Percentiles rank a stretch among this genome's conserved stretches.
These are phyloP conservation scores for Lordiphosa andalusiaca DNA, from an alignment of 2,888 invertebrate species.

Conservation along the genomic window DNA sequence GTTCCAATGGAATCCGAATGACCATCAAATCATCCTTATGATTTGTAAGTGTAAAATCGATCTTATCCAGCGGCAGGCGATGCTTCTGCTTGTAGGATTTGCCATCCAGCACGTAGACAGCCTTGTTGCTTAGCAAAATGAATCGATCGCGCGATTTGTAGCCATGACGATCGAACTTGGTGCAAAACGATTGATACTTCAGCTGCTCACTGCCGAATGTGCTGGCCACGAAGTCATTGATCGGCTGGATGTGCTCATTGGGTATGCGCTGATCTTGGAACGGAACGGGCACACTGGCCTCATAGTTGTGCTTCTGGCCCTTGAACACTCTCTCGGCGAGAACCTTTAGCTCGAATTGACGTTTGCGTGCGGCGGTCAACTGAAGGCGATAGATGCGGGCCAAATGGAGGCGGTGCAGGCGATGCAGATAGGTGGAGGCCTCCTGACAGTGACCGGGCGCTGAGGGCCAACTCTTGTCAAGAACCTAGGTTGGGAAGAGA, in stretches of 20 bases:
- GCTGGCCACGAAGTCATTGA: conserved; percentile 84
- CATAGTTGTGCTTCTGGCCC: conserved; percentile 91
- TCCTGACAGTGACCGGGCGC: conserved; percentile 88
- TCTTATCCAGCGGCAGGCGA: conserved; percentile 87
- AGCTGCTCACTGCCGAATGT: conserved; percentile 87
- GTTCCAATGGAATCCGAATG: conserved; percentile 89
- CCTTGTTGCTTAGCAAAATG: conserved; percentile 88
- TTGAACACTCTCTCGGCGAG: conserved; percentile 92
- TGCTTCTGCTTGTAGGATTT: conserved; percentile 91
- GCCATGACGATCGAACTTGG: conserved; percentile 95
- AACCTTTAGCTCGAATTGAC: conserved; percentile 91
- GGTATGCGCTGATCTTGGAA: conserved; percentile 87
- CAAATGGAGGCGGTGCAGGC: conserved; percentile 86
- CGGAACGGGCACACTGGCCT: conserved; percentile 84
- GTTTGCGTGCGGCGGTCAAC: conserved; percentile 86
- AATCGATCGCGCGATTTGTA: conserved; percentile 92
- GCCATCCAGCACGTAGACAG: conserved; percentile 89
- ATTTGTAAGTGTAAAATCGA: conserved; percentile 89
- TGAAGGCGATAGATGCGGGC: conserved; percentile 87
- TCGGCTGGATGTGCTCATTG: conserved; percentile 83
- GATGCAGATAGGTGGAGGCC: conserved; percentile 85
- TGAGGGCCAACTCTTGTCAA: conserved; percentile 89
- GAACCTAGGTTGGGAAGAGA: conserved; percentile 31
- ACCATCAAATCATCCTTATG: conserved; percentile 90
- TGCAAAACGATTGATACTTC: conserved; percentile 87